These are phyloP conservation scores for Saxidomus purpurata DNA, from an alignment of 1,140 invertebrate genomes.

Conservation along the genomic window DNA sequence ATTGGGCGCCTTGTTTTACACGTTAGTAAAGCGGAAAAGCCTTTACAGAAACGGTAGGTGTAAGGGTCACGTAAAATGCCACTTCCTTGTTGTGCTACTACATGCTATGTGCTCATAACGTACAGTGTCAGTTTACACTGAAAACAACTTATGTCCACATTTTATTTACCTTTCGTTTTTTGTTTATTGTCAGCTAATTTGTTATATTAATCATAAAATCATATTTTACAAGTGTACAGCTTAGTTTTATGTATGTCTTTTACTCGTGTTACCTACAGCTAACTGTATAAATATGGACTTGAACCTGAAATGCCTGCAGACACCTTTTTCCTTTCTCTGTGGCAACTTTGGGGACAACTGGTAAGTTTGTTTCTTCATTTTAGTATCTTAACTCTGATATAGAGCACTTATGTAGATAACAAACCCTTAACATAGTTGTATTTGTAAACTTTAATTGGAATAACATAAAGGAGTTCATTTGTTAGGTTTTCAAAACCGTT, in stretches of 20 bases:
- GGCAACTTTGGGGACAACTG: too few species aligned
- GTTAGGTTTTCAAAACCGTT: too few species aligned
- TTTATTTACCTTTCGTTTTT: constrained; percentile 9
- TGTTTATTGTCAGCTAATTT: constrained; percentile 1
- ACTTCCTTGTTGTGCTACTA: constrained; percentile 20
- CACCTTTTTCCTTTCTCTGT: not conserved
- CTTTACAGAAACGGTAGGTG: not conserved
- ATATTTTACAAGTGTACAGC: constrained; percentile 17
- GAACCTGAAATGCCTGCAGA: not conserved
- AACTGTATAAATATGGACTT: not conserved
- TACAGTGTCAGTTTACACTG: not conserved
- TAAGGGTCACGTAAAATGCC: constrained; percentile 11
- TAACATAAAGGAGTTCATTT: too few species aligned
- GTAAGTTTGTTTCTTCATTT: too few species aligned
- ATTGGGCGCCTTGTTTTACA: constrained; percentile 16
- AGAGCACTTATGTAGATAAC: too few species aligned
- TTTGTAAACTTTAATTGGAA: too few species aligned
- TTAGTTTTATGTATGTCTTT: not conserved
- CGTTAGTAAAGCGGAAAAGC: not conserved
- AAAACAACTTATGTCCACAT: not conserved
- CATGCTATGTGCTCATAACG: not conserved
- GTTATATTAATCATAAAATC: not conserved
- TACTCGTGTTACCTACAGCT: not conserved
- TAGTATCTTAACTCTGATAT: too few species aligned
- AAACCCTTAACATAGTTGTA: too few species aligned